Percentiles rank a stretch among this genome's conserved stretches.
phyloP scores from a whole-genome alignment of 2,888 invertebrate species.

The Drosophila quinaria region DNA sequence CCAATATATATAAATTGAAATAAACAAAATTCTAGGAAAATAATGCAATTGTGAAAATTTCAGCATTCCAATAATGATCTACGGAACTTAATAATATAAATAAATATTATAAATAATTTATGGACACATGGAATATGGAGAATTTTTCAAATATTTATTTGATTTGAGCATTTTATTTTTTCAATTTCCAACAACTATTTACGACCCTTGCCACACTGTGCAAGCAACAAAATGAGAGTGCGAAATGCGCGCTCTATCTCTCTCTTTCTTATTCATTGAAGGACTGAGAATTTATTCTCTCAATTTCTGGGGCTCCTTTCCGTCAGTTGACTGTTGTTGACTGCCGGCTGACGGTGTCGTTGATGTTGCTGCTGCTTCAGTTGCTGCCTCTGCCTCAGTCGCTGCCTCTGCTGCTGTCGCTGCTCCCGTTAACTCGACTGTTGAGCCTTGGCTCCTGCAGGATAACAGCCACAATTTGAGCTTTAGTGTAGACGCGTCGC shows the following conservation, averaged over 20 bases:
- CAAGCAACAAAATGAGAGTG: conserved; percentile 32
- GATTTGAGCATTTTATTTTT: not conserved
- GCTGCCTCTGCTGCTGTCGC: conserved; percentile 20
- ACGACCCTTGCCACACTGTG: conserved; percentile 45
- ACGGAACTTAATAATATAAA: too few species aligned
- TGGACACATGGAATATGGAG: too few species aligned
- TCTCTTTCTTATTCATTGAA: conserved; percentile 24
- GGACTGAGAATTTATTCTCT: conserved; percentile 21
- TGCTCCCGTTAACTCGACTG: conserved; percentile 29
- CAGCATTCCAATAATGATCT: too few species aligned
- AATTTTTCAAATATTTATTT: too few species aligned
- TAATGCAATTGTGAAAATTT: too few species aligned
- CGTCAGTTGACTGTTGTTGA: conserved; percentile 50
- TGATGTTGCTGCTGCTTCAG: conserved; percentile 34
- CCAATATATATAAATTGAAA: too few species aligned
- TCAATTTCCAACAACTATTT: not conserved
- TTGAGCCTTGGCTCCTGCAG: conserved; percentile 68
- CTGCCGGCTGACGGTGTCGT: conserved; percentile 61
- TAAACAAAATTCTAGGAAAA: too few species aligned
- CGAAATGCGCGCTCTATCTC: conserved; percentile 31
- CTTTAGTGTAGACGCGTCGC: conserved; percentile 68
- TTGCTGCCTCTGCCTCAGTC: conserved; percentile 13
- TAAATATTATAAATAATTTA: too few species aligned
- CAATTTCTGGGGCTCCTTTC: conserved; percentile 52
- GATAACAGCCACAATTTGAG: conserved; percentile 52